phyloP scores from a whole-genome alignment of 2,888 invertebrate genomes.

The Galerucella calmariensis region DNA sequence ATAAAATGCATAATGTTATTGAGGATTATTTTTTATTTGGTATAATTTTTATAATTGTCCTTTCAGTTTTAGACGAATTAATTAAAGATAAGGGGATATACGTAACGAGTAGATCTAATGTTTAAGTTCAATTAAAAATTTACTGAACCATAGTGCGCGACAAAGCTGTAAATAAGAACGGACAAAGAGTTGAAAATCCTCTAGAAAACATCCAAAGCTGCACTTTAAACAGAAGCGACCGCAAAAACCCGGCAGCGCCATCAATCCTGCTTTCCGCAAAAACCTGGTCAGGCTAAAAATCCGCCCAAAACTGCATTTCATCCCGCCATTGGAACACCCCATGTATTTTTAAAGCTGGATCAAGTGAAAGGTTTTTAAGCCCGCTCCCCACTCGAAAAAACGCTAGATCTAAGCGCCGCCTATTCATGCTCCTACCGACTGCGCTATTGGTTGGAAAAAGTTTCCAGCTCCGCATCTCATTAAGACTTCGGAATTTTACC shows the following conservation, averaged over 20 bases:
- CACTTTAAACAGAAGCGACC: slow-evolving; percentile 60
- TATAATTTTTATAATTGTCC: slow-evolving; percentile 13
- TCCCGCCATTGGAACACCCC: slow-evolving; percentile 63
- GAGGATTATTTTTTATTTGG: neutral
- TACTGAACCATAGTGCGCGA: slow-evolving; percentile 47
- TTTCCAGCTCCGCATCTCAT: slow-evolving; percentile 64
- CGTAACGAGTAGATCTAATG: slow-evolving; percentile 34
- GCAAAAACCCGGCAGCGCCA: slow-evolving; percentile 56
- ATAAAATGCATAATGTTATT: no score
- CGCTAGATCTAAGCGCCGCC: slow-evolving; percentile 55
- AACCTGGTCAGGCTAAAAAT: slow-evolving; percentile 55
- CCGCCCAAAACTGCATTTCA: slow-evolving; percentile 63
- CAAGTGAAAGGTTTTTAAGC: slow-evolving; percentile 61
- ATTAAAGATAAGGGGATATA: slow-evolving; percentile 32
- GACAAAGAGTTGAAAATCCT: slow-evolving; percentile 58
- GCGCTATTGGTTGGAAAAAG: slow-evolving; percentile 64
- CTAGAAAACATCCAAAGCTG: slow-evolving; percentile 60
- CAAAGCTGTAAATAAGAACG: slow-evolving; percentile 58
- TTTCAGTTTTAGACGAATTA: slow-evolving; percentile 16
- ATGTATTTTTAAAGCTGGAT: slow-evolving; percentile 65
- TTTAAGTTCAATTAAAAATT: slow-evolving; percentile 50
- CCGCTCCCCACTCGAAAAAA: slow-evolving; percentile 61
- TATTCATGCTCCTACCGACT: slow-evolving; percentile 51
- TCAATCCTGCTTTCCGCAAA: slow-evolving; percentile 62
- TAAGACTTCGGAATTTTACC: slow-evolving; percentile 65